Evolutionary conservation across 2,888 invertebrate genomes (phyloP).

Genomic region (Aproaerema taeniolella): DNA sequence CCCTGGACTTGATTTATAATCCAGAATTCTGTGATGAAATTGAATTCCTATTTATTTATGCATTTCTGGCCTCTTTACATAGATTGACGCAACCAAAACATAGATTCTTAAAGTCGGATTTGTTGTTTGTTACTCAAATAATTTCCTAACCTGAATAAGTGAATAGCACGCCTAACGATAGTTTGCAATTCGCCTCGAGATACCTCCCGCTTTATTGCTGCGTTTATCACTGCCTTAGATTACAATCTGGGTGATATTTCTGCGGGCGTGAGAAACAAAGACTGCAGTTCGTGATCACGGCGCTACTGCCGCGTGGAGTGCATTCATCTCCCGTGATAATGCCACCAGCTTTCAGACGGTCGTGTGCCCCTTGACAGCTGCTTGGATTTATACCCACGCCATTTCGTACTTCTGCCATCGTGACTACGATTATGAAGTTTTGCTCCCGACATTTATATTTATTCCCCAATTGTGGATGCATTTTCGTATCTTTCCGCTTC

Average conservation of each 20-base stretch:
- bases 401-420: slow-evolving; percentile 1
- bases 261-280: slow-evolving; percentile 61
- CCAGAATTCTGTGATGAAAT: too few species aligned
- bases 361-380: slow-evolving; percentile 14
- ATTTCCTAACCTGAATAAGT: too few species aligned
- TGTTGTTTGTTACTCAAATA: too few species aligned
- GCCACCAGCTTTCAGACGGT: slow-evolving; percentile 24
- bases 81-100: too few species aligned
- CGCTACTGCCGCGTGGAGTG: slow-evolving; percentile 23
- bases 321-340: slow-evolving; percentile 28
- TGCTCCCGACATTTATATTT: too few species aligned
- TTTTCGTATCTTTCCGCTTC: too few species aligned
- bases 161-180: too few species aligned
- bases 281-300: slow-evolving; percentile 49
- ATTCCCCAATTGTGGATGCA: too few species aligned
- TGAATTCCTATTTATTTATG: too few species aligned
- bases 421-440: slow-evolving; percentile 8
- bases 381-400: slow-evolving; percentile 11
- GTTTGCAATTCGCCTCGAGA: slow-evolving; percentile 12
- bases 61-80: too few species aligned
- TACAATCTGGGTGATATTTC: slow-evolving; percentile 51
- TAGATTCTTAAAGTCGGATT: too few species aligned
- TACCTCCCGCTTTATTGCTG: slow-evolving; percentile 23
- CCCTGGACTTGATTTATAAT: too few species aligned
- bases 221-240: slow-evolving; percentile 58